A percentile compares a stretch with the other conserved stretches of the same genome.
Evolutionary conservation across 1,140 invertebrate genomes (phyloP).

Genomic region (Oncopodura yosiiana): DNA sequence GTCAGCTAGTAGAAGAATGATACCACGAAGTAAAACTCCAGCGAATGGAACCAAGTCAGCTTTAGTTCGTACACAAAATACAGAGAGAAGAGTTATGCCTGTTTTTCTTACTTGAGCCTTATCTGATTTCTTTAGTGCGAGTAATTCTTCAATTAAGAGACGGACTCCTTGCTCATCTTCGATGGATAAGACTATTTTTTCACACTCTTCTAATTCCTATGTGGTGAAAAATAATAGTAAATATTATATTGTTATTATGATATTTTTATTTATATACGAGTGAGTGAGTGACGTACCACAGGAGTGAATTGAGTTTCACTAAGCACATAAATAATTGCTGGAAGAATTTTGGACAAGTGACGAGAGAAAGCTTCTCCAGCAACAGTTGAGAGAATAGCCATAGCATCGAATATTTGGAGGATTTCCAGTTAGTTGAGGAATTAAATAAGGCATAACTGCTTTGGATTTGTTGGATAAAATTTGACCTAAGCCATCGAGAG

Average conservation of each 20-base stretch:
- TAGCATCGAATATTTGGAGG: constrained; percentile 75
- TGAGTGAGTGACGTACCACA: too few relatives aligned
- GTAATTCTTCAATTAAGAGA: constrained; percentile 79
- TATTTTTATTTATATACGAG: too few relatives aligned
- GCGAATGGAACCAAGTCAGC: constrained; percentile 78
- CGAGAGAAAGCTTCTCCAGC: constrained; percentile 86
- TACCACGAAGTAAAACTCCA: constrained; percentile 72
- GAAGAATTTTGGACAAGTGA: constrained; percentile 81
- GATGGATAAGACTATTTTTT: constrained; percentile 82
- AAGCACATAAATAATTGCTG: constrained; percentile 73
- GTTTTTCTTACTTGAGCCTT: constrained; percentile 54
- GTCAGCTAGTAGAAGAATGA: constrained; percentile 76
- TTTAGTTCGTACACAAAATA: constrained; percentile 78
- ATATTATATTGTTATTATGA: too few relatives aligned
- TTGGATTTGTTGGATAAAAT: constrained; percentile 93
- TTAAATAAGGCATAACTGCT: constrained; percentile 87
- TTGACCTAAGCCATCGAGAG: constrained; percentile 87
- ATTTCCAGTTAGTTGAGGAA: constrained; percentile 78
- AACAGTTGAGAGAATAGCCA: constrained; percentile 83
- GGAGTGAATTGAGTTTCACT: constrained; percentile 55
- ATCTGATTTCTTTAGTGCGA: constrained; percentile 62
- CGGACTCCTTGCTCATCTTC: constrained; percentile 75
- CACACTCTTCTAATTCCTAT: constrained; percentile 48
- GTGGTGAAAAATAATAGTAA: not conserved
- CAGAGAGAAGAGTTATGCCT: constrained; percentile 73